phyloP scores from a whole-genome alignment of 1,140 invertebrate genomes.

The Nasonia vitripennis region DNA sequence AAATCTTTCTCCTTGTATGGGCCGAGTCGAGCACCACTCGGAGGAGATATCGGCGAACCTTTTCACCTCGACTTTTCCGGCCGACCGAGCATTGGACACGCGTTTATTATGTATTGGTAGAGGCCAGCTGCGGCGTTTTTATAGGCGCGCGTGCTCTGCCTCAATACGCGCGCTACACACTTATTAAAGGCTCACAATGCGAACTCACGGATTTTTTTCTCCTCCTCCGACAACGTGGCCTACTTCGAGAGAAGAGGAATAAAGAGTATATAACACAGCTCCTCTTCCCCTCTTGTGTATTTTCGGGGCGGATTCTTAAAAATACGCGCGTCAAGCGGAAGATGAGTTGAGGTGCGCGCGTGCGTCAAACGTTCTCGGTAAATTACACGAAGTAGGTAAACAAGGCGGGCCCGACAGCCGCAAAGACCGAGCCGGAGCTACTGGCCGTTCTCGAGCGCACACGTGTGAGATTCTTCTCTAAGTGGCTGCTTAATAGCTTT shows the following conservation, averaged over 20 bases:
- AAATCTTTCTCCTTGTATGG: too few relatives aligned
- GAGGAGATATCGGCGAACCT: conserved; percentile 23
- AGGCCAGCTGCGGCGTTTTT: neutral
- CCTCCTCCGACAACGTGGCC: neutral
- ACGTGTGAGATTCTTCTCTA: too few relatives aligned
- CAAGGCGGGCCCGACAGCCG: neutral
- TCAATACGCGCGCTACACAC: neutral
- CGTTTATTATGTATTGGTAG: neutral
- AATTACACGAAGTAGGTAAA: conserved; percentile 39
- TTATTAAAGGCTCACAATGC: conserved; percentile 28
- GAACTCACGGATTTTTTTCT: conserved; percentile 18
- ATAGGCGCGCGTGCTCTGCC: conserved; percentile 24
- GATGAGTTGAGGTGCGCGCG: neutral
- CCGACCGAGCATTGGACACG: conserved; percentile 23
- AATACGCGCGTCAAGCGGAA: neutral
- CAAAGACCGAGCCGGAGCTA: neutral
- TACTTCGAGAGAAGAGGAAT: neutral
- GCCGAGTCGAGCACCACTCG: too few relatives aligned
- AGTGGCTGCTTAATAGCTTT: neutral
- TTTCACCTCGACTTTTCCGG: conserved; percentile 46
- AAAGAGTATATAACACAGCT: neutral
- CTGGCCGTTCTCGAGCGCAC: too few relatives aligned
- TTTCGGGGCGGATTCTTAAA: neutral
- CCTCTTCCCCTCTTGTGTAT: neutral
- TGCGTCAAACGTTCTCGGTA: neutral